Percentiles rank a stretch among this genome's conserved stretches.
phyloP scores from a whole-genome alignment of 2,797 vertebrate genomes.

The Cyclopterus lumpus region DNA sequence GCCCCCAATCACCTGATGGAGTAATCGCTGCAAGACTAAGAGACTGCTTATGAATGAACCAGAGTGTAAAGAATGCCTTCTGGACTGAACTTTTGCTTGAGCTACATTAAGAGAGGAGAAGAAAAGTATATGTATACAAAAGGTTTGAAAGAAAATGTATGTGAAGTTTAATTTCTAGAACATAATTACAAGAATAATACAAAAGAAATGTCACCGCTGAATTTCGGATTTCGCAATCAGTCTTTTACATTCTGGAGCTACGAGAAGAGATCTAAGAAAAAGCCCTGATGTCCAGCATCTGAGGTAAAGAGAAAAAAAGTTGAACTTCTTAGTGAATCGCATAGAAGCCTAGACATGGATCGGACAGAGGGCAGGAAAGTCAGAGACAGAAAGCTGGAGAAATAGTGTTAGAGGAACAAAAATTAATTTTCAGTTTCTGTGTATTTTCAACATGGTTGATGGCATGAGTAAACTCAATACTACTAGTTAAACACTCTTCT shows the following conservation, averaged over 20 bases:
- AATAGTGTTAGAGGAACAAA: background rate
- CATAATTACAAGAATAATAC: background rate
- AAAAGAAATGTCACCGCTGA: background rate
- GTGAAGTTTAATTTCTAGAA: background rate
- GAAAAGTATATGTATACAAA: background rate
- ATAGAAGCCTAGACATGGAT: background rate
- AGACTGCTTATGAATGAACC: too few relatives aligned
- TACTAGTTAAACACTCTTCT: background rate
- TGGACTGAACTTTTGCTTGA: too few relatives aligned
- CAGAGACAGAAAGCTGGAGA: background rate
- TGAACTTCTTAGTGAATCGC: slow-evolving; percentile 12
- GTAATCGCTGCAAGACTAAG: too few relatives aligned
- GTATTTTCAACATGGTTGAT: background rate
- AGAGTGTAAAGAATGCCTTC: too few relatives aligned
- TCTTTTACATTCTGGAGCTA: slow-evolving; percentile 4
- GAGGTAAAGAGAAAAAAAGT: background rate
- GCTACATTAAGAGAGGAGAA: background rate
- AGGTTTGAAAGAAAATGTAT: background rate
- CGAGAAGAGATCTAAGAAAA: slow-evolving; percentile 29
- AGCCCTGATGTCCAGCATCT: slow-evolving; percentile 19
- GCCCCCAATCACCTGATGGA: too few relatives aligned
- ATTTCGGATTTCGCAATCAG: background rate
- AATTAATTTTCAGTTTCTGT: background rate
- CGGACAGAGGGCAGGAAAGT: background rate
- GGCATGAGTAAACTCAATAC: too few relatives aligned